Conservation (phyloP, 2,113 vertebrate species). For the Accipiter virgatus region DNA sequence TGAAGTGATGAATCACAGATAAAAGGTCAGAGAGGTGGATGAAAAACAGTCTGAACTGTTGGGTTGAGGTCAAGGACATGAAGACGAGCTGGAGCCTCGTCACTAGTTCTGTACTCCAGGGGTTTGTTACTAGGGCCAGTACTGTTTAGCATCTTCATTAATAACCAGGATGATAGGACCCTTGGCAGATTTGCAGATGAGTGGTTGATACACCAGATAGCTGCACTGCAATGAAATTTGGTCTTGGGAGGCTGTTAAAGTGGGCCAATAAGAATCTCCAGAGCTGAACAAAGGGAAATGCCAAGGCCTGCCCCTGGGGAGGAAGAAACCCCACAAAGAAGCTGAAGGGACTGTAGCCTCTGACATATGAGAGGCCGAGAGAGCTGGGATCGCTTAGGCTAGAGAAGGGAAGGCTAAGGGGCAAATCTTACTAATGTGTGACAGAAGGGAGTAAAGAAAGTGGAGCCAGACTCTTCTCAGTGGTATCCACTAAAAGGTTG, state of each 20-base stretch:
- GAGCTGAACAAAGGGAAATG: neutral
- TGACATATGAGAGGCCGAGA: neutral
- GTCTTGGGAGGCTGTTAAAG: neutral
- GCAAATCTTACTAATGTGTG: neutral
- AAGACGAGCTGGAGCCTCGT: fast-evolving
- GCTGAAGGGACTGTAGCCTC: neutral
- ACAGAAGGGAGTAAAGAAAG: neutral
- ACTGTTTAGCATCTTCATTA: neutral
- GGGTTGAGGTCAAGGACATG: neutral
- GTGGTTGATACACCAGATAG: neutral
- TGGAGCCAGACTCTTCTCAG: neutral
- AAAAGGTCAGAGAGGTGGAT: neutral
- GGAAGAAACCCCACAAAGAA: neutral
- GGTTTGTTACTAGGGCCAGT: neutral
- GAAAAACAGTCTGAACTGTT: neutral
- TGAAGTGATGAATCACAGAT: neutral
- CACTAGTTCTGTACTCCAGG: neutral
- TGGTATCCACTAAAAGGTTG: neutral
- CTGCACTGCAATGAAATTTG: neutral
- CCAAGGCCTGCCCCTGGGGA: neutral
- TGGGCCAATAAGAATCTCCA: neutral
- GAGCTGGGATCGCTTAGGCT: neutral
- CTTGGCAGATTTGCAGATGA: neutral
- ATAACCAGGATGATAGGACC: neutral
- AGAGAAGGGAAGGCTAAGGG: neutral